A percentile compares a stretch with the other conserved stretches of the same genome.
Evolutionary conservation across 2,888 invertebrate species (phyloP).

Genomic region (Camponotus fellah): DNA sequence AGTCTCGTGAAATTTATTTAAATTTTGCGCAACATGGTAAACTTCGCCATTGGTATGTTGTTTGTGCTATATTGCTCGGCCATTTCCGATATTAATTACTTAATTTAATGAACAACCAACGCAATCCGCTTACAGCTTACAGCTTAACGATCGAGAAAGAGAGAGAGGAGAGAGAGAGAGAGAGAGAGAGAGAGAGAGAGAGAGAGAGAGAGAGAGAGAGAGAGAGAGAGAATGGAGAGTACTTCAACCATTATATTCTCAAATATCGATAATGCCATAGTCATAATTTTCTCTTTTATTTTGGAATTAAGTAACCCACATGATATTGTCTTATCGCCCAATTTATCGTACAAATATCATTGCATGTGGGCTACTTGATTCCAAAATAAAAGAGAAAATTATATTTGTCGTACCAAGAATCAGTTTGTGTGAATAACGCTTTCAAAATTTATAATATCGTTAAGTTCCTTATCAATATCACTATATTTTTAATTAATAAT

Average conservation of each 20-base stretch:
- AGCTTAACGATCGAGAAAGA: constrained; percentile 66
- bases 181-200: neutral
- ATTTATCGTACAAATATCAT: constrained; percentile 20
- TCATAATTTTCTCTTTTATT: constrained; percentile 41
- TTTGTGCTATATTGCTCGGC: constrained; percentile 58
- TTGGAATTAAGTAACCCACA: constrained; percentile 5
- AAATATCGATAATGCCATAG: constrained; percentile 57
- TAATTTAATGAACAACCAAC: constrained; percentile 78
- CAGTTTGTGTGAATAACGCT: neutral
- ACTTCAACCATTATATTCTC: constrained; percentile 63
- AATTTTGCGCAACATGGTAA: constrained; percentile 64
- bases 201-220: neutral
- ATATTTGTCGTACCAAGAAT: neutral
- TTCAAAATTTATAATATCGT: neutral
- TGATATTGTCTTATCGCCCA: constrained; percentile 37
- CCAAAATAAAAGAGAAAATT: too few species aligned
- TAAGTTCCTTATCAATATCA: neutral
- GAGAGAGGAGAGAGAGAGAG: neutral
- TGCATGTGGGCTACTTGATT: too few species aligned
- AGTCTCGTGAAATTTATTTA: constrained; percentile 59
- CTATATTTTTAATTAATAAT: constrained; percentile 6
- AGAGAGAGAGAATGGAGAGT: neutral
- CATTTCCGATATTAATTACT: constrained; percentile 79
- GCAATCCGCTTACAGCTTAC: constrained; percentile 79
- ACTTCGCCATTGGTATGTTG: constrained; percentile 6